Percentiles rank a stretch among this genome's conserved stretches.
These are phyloP conservation scores for Nothobranchius furzeri DNA, from an alignment of 2,113 vertebrate genomes.

Conservation along the genomic window DNA sequence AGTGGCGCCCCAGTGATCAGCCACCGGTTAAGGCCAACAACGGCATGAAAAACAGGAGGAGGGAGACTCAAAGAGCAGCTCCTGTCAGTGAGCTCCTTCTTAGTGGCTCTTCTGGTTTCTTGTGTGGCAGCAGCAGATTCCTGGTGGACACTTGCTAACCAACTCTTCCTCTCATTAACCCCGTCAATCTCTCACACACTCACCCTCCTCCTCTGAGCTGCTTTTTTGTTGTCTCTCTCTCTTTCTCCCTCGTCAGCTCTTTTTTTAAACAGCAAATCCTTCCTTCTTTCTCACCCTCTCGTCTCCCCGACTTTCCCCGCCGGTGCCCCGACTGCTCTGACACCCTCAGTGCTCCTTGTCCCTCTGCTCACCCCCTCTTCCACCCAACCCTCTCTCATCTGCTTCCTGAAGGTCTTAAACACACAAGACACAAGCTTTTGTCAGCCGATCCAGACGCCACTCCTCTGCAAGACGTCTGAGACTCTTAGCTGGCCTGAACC, in stretches of 20 bases:
- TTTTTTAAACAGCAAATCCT: constrained; percentile 47
- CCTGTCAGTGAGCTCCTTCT: constrained; percentile 49
- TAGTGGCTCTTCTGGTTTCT: constrained; percentile 40
- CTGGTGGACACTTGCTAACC: constrained; percentile 59
- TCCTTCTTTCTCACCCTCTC: constrained; percentile 65
- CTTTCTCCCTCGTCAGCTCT: constrained; percentile 34
- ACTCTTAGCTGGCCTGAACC: constrained; percentile 46
- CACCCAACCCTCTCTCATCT: constrained; percentile 26
- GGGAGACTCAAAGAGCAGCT: constrained; percentile 37
- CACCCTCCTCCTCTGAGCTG: constrained; percentile 18
- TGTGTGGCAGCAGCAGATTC: constrained; percentile 25
- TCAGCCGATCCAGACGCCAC: constrained; percentile 43
- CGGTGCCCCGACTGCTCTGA: constrained; percentile 24
- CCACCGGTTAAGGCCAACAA: constrained; percentile 93
- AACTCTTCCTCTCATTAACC: constrained; percentile 64
- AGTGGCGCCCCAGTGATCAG: constrained; percentile 98
- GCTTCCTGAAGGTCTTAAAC: constrained; percentile 45
- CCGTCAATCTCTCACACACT: constrained; percentile 27
- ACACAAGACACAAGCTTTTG: neutral
- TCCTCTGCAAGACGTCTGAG: constrained; percentile 47
- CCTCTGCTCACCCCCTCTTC: constrained; percentile 44
- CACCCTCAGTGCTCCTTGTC: constrained; percentile 37
- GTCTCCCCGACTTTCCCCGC: constrained; percentile 9
- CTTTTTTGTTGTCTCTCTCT: constrained; percentile 22
- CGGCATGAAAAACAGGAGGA: constrained; percentile 74